phyloP scores from a whole-genome alignment of 1,140 invertebrate genomes.

The Scaptomyza hsui region DNA sequence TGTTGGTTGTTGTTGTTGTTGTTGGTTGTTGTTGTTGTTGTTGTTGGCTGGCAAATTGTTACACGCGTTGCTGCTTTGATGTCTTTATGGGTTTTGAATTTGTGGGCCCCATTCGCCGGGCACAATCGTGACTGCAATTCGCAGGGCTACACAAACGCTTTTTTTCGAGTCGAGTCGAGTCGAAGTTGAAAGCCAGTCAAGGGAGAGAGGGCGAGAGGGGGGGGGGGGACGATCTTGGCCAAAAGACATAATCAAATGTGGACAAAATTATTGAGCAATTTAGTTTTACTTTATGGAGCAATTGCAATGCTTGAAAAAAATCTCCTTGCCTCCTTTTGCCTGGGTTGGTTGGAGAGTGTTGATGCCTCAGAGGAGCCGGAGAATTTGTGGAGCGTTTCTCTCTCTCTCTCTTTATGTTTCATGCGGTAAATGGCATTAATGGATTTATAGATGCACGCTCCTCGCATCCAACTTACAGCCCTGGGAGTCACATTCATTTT shows the following conservation, averaged over 20 bases:
- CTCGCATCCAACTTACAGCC: background rate
- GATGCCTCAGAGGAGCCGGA: constrained; percentile 29
- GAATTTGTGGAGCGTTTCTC: constrained; percentile 54
- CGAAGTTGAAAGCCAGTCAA: constrained; percentile 14
- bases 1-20: constrained; percentile 38
- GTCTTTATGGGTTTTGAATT: constrained; percentile 82
- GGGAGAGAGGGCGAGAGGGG: background rate
- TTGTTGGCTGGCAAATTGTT: constrained; percentile 78
- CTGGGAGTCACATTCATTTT: background rate
- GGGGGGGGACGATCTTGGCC: constrained; percentile 12
- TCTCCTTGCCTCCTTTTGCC: background rate
- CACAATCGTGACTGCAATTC: constrained; percentile 78
- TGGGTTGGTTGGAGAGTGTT: constrained; percentile 37
- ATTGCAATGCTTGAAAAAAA: constrained; percentile 51
- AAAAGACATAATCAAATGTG: constrained; percentile 82
- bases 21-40: constrained; percentile 40
- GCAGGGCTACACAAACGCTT: constrained; percentile 23
- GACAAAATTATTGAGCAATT: constrained; percentile 83
- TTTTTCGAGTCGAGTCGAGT: background rate
- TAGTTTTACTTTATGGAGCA: constrained; percentile 83
- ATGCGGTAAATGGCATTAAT: constrained; percentile 82
- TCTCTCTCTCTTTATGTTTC: constrained; percentile 73
- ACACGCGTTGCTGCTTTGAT: constrained; percentile 82
- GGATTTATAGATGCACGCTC: constrained; percentile 75
- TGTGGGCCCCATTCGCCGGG: constrained; percentile 68